These are phyloP conservation scores for Neuroterus valhalla DNA, from an alignment of 1,140 invertebrate genomes.

Conservation along the genomic window DNA sequence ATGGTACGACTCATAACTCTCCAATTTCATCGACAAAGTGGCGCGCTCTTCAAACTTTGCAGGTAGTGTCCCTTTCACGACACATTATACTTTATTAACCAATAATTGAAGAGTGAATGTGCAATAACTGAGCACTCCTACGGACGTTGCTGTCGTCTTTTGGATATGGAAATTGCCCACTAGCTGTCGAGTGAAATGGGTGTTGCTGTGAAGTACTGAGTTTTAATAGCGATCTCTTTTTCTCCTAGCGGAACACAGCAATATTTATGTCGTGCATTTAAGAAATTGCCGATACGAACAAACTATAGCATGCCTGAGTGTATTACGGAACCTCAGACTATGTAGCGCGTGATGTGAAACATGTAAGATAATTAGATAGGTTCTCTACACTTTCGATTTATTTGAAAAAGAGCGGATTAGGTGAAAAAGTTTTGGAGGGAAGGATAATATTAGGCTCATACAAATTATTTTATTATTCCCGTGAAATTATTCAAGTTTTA, in stretches of 20 bases:
- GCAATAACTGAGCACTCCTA: neutral
- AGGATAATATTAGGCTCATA: too few species aligned
- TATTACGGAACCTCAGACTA: constrained; percentile 1
- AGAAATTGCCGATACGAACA: neutral
- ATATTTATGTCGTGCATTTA: constrained; percentile 9
- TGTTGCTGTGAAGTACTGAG: neutral
- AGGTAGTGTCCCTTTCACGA: constrained; percentile 23
- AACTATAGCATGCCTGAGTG: neutral
- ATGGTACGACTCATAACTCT: neutral
- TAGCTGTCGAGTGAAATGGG: neutral
- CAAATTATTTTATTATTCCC: too few species aligned
- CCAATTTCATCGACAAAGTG: constrained; percentile 10
- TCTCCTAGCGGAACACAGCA: neutral
- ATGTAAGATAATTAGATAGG: constrained; percentile 15
- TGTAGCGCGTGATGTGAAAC: neutral
- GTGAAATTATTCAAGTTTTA: too few species aligned
- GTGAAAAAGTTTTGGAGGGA: neutral
- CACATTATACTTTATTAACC: constrained; percentile 27
- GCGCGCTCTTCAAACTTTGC: neutral
- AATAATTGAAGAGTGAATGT: constrained; percentile 21
- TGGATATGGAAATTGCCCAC: constrained; percentile 10
- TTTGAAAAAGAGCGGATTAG: neutral
- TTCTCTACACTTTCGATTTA: constrained; percentile 6
- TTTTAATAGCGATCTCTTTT: constrained; percentile 3
- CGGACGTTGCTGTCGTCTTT: neutral